Evolutionary conservation across 2,113 vertebrate species (phyloP), one percentile per base, ranked within the genome.

Genomic region (Pollimyrus isidori): DNA sequence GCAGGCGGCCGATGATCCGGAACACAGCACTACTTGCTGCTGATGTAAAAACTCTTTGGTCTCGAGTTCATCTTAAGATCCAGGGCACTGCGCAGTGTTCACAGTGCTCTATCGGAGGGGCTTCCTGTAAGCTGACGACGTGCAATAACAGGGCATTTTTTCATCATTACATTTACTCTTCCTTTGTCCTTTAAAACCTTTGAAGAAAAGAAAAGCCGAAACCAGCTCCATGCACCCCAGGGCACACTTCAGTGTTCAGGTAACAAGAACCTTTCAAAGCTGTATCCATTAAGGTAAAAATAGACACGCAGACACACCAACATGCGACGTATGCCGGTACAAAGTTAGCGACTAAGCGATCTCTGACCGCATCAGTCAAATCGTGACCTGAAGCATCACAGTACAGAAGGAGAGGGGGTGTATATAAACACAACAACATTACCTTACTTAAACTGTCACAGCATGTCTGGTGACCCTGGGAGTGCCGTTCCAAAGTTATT

Each of bases 361-460:
- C 56, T 65, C 35, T 17, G 39, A 35, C 52, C 4, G 11, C 42
- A 87, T 87, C 56, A 3, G 73, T 80, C 73, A 42, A 80, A 42
- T 80, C 13, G 11, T 53, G 53, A 42, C 26, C 23, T 87, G 87
- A 88, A 87, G 11, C 58, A 13, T 65, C 87, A 82, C 62, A 84
- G n/a, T 30, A 65, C n/a, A 69, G 62, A 30, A 13, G 52, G 48
- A 17, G 50, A 30, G 62, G 52, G 23, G 83, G 9, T 48, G 86
- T 76, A 86, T 89, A 86, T 56, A 76, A 90, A 39, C 11, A 91
- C 50, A 85, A 84, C 35, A 76, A 80, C 35, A 90, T 23, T 87
- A 90, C 90, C 88, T 56, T 2, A 90, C 92, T 94, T 95, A 90
- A 96, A 94, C 91, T 89, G 87, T 73, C 90, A 90, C 90, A 93